Evolutionary conservation across 23 tunicate species (phyloP).

Genomic region (Botrylloides violaceus): DNA sequence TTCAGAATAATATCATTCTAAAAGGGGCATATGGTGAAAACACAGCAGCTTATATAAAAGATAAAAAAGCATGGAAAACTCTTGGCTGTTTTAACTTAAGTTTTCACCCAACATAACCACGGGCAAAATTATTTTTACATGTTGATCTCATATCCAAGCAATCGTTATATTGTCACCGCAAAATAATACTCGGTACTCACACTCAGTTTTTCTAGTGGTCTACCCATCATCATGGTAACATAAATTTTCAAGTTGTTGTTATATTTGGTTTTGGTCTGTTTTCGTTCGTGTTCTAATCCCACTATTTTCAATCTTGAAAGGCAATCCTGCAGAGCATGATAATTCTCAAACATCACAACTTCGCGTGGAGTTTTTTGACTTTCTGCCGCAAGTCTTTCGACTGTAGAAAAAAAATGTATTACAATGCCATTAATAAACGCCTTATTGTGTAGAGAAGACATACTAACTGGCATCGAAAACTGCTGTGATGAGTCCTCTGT

Average conservation of each 20-base stretch:
- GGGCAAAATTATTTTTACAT: too few relatives aligned
- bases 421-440: neutral
- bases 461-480: constrained; percentile 80
- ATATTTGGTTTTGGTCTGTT: constrained; percentile 54
- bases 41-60: too few relatives aligned
- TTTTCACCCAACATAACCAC: too few relatives aligned
- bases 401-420: neutral
- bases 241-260: constrained; percentile 39
- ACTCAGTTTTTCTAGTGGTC: constrained; percentile 87
- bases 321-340: constrained; percentile 71
- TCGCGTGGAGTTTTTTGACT: constrained; percentile 88
- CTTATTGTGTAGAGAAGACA: neutral
- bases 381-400: constrained; percentile 19
- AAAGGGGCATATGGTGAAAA: too few relatives aligned
- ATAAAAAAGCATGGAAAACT: too few relatives aligned
- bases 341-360: constrained; percentile 91
- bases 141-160: too few relatives aligned
- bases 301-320: constrained; percentile 70
- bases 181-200: constrained; percentile 57
- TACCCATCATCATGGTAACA: constrained; percentile 75
- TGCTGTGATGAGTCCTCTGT: constrained; percentile 55
- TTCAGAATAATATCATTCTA: too few relatives aligned
- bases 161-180: too few relatives aligned
- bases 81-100: too few relatives aligned
- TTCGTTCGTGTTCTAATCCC: constrained; percentile 62